These are phyloP conservation scores for Eurois occulta DNA, from an alignment of 2,888 invertebrate species.

Conservation along the genomic window DNA sequence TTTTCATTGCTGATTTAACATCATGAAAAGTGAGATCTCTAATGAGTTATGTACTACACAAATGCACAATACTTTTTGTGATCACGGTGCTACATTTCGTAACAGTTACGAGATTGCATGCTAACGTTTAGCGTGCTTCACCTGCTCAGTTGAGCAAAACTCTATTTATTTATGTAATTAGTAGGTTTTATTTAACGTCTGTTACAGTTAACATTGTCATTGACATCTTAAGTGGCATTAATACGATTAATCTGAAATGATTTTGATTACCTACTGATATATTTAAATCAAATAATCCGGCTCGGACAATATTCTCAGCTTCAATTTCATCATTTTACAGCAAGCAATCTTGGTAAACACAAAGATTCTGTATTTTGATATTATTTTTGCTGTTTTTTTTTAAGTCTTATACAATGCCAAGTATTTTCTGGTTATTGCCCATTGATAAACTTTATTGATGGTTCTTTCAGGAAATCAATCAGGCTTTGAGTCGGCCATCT, in stretches of 20 bases:
- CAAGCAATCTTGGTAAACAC: not conserved
- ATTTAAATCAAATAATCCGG: not conserved
- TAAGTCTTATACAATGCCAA: not conserved
- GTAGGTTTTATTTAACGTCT: constrained; percentile 41
- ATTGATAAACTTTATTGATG: constrained; percentile 12
- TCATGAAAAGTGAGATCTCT: constrained; percentile 34
- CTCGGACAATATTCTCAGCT: not conserved
- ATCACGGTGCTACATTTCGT: constrained; percentile 51
- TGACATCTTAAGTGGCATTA: constrained; percentile 27
- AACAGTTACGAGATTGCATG: constrained; percentile 58
- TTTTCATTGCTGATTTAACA: not conserved
- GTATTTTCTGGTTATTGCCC: not conserved
- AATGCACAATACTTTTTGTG: constrained; percentile 43
- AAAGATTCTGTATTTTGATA: not conserved
- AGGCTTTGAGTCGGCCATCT: not conserved
- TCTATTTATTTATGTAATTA: constrained; percentile 50
- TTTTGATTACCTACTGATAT: not conserved
- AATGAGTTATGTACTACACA: constrained; percentile 40
- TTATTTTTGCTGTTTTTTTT: not conserved
- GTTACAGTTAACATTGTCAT: constrained; percentile 22
- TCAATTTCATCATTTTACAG: not conserved
- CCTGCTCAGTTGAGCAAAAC: constrained; percentile 44
- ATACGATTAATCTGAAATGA: constrained; percentile 1
- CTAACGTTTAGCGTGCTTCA: constrained; percentile 52
- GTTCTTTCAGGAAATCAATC: not conserved